phyloP scores from a whole-genome alignment of 1,140 invertebrate species.

The Drosophila pseudoananassae region DNA sequence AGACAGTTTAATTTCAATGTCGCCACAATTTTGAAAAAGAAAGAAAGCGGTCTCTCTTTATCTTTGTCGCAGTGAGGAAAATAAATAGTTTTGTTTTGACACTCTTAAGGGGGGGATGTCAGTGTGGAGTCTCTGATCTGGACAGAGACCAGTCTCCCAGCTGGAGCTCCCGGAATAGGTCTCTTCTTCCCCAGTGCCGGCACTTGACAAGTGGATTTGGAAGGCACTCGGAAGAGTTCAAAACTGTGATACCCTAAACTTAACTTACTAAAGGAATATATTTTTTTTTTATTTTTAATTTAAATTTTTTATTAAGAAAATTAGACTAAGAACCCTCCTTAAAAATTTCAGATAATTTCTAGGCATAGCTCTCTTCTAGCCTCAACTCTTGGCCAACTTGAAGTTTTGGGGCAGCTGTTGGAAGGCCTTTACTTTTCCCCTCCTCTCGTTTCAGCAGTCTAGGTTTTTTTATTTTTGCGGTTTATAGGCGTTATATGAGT shows the following conservation, averaged over 20 bases:
- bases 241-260: not conserved
- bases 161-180: constrained; percentile 15
- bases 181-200: constrained; percentile 23
- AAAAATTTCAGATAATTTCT: too few species aligned
- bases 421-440: constrained; percentile 11
- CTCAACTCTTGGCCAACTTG: too few species aligned
- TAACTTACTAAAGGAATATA: too few species aligned
- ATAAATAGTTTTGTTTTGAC: constrained; percentile 66
- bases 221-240: not conserved
- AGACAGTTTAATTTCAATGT: constrained; percentile 68
- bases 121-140: constrained; percentile 12
- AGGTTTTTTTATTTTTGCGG: constrained; percentile 24
- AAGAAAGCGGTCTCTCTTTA: constrained; percentile 30
- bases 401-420: constrained; percentile 27
- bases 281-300: too few species aligned
- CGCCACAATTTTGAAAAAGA: constrained; percentile 25
- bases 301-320: too few species aligned
- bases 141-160: constrained; percentile 7
- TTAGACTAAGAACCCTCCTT: too few species aligned
- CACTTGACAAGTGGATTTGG: constrained; percentile 61
- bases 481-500: constrained; percentile 47
- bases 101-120: constrained; percentile 51
- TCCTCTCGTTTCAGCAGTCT: not conserved
- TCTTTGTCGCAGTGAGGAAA: constrained; percentile 39
- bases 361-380: too few species aligned